These are phyloP conservation scores for Colletes latitarsis DNA, from an alignment of 1,140 invertebrate species.

Conservation along the genomic window DNA sequence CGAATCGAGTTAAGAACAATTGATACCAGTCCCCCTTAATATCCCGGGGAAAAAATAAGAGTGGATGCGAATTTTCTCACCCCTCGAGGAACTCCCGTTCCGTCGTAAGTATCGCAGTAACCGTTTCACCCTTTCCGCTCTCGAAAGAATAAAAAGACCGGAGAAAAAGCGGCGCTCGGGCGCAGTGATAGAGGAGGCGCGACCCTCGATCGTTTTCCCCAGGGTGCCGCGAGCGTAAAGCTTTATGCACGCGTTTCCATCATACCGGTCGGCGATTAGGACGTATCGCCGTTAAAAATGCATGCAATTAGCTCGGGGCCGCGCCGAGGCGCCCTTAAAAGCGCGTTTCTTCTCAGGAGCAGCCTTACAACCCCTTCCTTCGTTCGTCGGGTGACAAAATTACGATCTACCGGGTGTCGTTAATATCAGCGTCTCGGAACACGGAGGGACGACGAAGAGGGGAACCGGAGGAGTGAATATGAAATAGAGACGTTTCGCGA, in stretches of 20 bases:
- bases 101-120: slow-evolving; percentile 20
- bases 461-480: not conserved
- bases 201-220: slow-evolving; percentile 47
- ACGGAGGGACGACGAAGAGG: not conserved
- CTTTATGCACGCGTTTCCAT: slow-evolving; percentile 70
- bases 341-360: slow-evolving; percentile 50
- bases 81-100: not conserved
- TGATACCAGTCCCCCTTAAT: slow-evolving; percentile 11
- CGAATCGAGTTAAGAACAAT: slow-evolving; percentile 29
- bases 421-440: slow-evolving; percentile 67
- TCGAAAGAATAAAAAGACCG: not conserved
- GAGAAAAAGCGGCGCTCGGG: not conserved
- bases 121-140: slow-evolving; percentile 28
- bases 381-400: slow-evolving; percentile 69
- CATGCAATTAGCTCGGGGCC: slow-evolving; percentile 71
- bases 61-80: not conserved
- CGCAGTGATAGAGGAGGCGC: not conserved
- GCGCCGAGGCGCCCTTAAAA: slow-evolving; percentile 51
- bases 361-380: slow-evolving; percentile 48
- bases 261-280: slow-evolving; percentile 69
- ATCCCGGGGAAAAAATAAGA: not conserved
- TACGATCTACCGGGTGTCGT: slow-evolving; percentile 75
- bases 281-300: slow-evolving; percentile 73
- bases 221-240: slow-evolving; percentile 54
- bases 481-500: slow-evolving; percentile 66